Evolutionary conservation across 2,888 invertebrate species (phyloP), one percentile per base, ranked within the genome.

Genomic region (Melanotus villosus): DNA sequence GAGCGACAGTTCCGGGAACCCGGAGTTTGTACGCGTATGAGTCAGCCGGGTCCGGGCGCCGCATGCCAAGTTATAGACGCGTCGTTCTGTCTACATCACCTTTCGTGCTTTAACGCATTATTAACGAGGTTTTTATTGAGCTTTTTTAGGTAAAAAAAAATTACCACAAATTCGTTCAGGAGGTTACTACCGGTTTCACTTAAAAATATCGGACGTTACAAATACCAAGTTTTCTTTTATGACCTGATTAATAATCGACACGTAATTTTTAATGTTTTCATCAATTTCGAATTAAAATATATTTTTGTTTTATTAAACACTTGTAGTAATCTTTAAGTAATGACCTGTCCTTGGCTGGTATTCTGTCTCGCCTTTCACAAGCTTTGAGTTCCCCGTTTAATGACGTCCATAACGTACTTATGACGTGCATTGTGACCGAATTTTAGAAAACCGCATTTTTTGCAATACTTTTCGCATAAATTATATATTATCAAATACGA

Each of bases 31-130:
- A 60, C 19, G 47, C 65, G 38, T 34, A 54, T 70, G 72, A 70
- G 41, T 72, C 72, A 70, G 56, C 50, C 64, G 26, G 34, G 45
- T 70, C 64, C 58, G 54, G 67, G 58, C 69, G 70, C 70, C 70
- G 57, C 69, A 70, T 63, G 64, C 59, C 36, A 66, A 59, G 66
- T 62, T 63, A 47, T 52, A 36, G 68, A 68, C 63, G 68, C 62
- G 68, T 62, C 68, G 62, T 52, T 45, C 19, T 65, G 63, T 68
- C 68, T 68, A 32, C 36, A 26, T 54, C 41, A 56, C 56, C 56
- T 56, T 54, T 21, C 56, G 36, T 56, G 56, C 14, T 21, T 38
- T 56, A 38, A 32, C 32, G 52, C 38, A 18, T 23, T 38, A 23
- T 23, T 56, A 38, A 56, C 16, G 23, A 38, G 14, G 21, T 10